A percentile compares a stretch with the other conserved stretches of the same genome.
phyloP scores from a whole-genome alignment of 2,113 vertebrate genomes.

The Cromileptes altivelis region DNA sequence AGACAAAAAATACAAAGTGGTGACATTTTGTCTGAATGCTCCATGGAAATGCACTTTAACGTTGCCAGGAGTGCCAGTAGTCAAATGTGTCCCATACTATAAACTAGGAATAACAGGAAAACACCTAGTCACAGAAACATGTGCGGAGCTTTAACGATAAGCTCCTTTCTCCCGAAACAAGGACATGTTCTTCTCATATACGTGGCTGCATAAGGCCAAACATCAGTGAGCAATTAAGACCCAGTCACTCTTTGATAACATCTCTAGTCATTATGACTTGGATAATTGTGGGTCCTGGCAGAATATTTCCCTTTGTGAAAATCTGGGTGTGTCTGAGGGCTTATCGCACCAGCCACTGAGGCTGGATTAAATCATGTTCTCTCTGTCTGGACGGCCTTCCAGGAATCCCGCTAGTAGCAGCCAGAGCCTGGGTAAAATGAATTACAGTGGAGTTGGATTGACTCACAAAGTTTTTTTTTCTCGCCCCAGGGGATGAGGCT shows the following conservation, averaged over 20 bases:
- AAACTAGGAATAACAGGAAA: slow-evolving; percentile 50
- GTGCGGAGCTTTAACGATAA: slow-evolving; percentile 46
- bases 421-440: slow-evolving; percentile 72
- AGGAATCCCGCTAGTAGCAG: slow-evolving; percentile 73
- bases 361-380: slow-evolving; percentile 76
- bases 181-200: slow-evolving; percentile 54
- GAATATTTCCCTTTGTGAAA: slow-evolving; percentile 80
- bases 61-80: slow-evolving; percentile 36
- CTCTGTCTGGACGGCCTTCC: slow-evolving; percentile 74
- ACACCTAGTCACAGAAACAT: slow-evolving; percentile 56
- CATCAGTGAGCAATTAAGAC: slow-evolving; percentile 83
- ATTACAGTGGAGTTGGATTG: slow-evolving; percentile 66
- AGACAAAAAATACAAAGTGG: background rate
- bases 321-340: slow-evolving; percentile 74
- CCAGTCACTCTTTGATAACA: slow-evolving; percentile 79
- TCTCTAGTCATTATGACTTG: slow-evolving; percentile 79
- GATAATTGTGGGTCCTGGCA: slow-evolving; percentile 80
- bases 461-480: slow-evolving; percentile 53
- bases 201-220: slow-evolving; percentile 71
- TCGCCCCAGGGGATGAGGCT: slow-evolving; percentile 44
- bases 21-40: slow-evolving; percentile 19
- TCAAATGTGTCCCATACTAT: slow-evolving; percentile 17
- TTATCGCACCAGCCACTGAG: slow-evolving; percentile 72
- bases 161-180: slow-evolving; percentile 51
- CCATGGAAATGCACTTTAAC: slow-evolving; percentile 36